Percentiles rank a stretch among this genome's conserved stretches.
Evolutionary conservation across 2,888 invertebrate genomes (phyloP).

Genomic region (Melinaea marsaeus): DNA sequence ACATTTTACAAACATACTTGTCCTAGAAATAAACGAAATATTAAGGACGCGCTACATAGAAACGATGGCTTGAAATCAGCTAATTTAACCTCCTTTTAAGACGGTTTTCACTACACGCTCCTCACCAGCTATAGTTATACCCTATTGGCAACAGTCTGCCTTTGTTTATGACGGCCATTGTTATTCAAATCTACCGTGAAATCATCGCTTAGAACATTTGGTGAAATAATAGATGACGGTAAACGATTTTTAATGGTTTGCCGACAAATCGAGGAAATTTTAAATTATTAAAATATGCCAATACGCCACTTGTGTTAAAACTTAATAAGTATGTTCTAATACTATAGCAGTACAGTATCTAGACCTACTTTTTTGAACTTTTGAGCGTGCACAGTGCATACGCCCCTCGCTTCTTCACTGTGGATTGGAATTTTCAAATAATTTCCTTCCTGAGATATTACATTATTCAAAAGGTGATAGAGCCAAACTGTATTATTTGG

Average conservation of each 20-base stretch:
- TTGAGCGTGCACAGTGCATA: too few species aligned
- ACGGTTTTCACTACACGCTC: conserved; percentile 8
- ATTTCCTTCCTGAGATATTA: too few species aligned
- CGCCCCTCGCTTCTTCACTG: too few species aligned
- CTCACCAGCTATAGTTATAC: conserved; percentile 26
- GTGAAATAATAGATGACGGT: too few species aligned
- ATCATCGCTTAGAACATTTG: conserved; percentile 22
- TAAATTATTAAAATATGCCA: conserved; percentile 12
- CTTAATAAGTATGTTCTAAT: too few species aligned
- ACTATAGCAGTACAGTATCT: too few species aligned
- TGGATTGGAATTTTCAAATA: too few species aligned
- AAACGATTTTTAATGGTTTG: conserved; percentile 6
- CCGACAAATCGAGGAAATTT: conserved; percentile 18
- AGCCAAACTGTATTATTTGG: too few species aligned
- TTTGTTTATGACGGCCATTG: conserved; percentile 41
- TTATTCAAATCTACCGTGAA: conserved; percentile 45
- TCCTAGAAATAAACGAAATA: background rate
- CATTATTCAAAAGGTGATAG: too few species aligned
- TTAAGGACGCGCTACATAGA: background rate
- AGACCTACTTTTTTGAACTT: too few species aligned
- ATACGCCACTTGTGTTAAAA: too few species aligned
- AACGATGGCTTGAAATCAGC: conserved; percentile 19
- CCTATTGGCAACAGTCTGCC: conserved; percentile 29
- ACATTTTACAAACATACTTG: background rate
- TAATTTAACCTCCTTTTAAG: conserved; percentile 24